Percentiles rank a stretch among this genome's conserved stretches.
phyloP scores from a whole-genome alignment of 1,140 invertebrate species.

The Drosophila pectinifera region DNA sequence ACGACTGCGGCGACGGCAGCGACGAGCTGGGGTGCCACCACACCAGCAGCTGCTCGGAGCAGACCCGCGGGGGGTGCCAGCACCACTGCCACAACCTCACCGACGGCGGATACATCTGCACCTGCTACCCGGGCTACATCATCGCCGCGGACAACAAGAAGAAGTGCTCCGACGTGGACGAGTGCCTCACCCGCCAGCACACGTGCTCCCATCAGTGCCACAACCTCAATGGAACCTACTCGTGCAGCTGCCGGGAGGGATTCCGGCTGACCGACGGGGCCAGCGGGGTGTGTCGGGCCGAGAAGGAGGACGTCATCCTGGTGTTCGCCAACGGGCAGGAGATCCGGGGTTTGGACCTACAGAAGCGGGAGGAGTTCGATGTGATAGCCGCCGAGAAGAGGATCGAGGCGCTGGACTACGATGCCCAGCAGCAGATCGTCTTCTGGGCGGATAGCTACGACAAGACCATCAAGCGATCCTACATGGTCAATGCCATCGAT shows the following conservation, averaged over 20 bases:
- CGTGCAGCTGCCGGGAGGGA: slow-evolving; percentile 94
- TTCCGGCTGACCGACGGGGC: slow-evolving; percentile 91
- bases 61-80: slow-evolving; percentile 93
- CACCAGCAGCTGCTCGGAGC: slow-evolving; percentile 89
- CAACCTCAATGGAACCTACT: slow-evolving; percentile 96
- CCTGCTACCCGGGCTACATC: slow-evolving; percentile 94
- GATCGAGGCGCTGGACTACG: slow-evolving; percentile 95
- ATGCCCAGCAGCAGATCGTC: slow-evolving; percentile 91
- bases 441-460: slow-evolving; percentile 97
- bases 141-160: slow-evolving; percentile 91
- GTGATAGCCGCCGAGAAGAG: slow-evolving; percentile 93
- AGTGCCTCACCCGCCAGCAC: slow-evolving; percentile 93
- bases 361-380: slow-evolving; percentile 89
- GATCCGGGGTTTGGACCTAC: slow-evolving; percentile 91
- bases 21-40: slow-evolving; percentile 96
- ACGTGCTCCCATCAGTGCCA: slow-evolving; percentile 96
- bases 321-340: slow-evolving; percentile 93
- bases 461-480: slow-evolving; percentile 95
- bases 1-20: slow-evolving; percentile 89
- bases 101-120: slow-evolving; percentile 94
- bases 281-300: slow-evolving; percentile 92
- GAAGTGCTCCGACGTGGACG: slow-evolving; percentile 94
- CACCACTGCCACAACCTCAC: slow-evolving; percentile 95
- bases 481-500: slow-evolving; percentile 92
- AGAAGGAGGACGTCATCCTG: slow-evolving; percentile 88